Conservation (phyloP, 2,113 vertebrate genomes). For the Athene cunicularia region DNA sequence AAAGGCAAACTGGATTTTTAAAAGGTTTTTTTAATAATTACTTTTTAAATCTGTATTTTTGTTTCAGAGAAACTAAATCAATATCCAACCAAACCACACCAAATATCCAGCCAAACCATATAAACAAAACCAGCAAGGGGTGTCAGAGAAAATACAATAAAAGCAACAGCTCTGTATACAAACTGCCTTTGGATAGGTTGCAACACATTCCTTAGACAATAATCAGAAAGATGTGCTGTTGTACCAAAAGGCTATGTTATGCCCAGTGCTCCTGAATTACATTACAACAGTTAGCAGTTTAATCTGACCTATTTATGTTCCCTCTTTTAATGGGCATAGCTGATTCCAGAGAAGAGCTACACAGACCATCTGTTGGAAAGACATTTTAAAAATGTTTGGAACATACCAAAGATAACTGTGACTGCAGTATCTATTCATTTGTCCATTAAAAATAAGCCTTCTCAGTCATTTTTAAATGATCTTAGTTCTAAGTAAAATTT, state of each 20-base stretch:
- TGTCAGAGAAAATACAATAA: not conserved
- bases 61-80: not conserved
- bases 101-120: not conserved
- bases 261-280: not conserved
- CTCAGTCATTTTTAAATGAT: not conserved
- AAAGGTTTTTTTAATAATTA: not conserved
- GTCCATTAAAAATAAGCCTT: not conserved
- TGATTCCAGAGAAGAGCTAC: conserved; percentile 9
- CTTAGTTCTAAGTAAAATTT: not conserved
- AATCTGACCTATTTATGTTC: not conserved
- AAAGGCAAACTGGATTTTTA: not conserved
- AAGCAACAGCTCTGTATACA: not conserved
- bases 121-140: not conserved
- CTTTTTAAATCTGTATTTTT: not conserved
- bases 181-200: not conserved
- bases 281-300: not conserved
- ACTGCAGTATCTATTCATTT: not conserved
- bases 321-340: not conserved
- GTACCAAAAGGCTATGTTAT: not conserved
- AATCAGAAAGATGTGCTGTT: not conserved
- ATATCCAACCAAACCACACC: not conserved
- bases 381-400: not conserved
- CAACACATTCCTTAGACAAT: not conserved
- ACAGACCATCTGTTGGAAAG: not conserved
- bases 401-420: not conserved